Evolutionary conservation across 2,113 vertebrate species (phyloP).

Genomic region (Morphnarchus princeps): DNA sequence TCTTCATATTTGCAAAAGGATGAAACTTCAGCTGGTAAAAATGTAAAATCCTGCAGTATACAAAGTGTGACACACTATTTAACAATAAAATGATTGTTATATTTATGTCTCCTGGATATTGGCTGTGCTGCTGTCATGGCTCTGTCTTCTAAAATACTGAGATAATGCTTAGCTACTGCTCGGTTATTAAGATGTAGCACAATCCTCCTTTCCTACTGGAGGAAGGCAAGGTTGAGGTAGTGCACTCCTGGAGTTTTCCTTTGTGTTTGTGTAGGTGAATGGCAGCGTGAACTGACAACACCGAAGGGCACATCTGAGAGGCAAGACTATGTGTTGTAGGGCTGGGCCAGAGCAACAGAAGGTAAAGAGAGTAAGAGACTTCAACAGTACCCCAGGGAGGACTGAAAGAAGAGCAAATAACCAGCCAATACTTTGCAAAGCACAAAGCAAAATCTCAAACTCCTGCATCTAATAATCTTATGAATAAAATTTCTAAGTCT

Average conservation of each 20-base stretch:
- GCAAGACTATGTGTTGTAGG: fast-evolving
- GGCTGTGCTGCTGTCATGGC: not conserved
- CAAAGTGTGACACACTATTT: not conserved
- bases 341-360: not conserved
- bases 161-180: not conserved
- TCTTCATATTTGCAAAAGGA: not conserved
- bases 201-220: not conserved
- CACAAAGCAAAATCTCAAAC: not conserved
- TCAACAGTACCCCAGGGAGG: not conserved
- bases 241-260: not conserved
- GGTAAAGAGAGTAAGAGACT: not conserved
- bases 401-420: not conserved
- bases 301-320: not conserved
- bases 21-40: not conserved
- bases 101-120: not conserved
- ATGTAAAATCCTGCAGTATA: not conserved
- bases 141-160: not conserved
- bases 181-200: not conserved
- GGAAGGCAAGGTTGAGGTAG: not conserved
- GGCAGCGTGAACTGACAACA: not conserved
- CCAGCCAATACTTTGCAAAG: not conserved
- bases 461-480: not conserved
- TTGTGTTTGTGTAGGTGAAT: not conserved
- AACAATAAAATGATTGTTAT: not conserved
- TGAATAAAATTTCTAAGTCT: not conserved